A percentile compares a stretch with the other conserved stretches of the same genome.
Conservation (phyloP, 2,888 invertebrate species). For the Digitonthophagus gazella region DNA sequence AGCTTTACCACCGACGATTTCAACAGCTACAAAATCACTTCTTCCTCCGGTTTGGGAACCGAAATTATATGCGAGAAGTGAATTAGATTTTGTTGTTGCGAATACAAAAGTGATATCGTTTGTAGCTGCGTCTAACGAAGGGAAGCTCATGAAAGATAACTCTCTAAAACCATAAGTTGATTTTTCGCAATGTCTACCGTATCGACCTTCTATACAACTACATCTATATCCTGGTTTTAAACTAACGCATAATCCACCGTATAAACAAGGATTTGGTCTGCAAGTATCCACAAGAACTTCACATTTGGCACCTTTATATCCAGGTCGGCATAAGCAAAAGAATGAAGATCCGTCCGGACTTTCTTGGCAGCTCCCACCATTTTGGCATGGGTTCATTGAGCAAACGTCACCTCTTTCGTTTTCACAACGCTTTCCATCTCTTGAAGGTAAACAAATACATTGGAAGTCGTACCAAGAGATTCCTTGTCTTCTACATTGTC, state of each 20-base stretch:
- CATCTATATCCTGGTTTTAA: conserved; percentile 85
- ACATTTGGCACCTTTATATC: conserved; percentile 88
- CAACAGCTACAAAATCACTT: conserved; percentile 90
- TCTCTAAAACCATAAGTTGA: conserved; percentile 87
- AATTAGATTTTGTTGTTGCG: conserved; percentile 83
- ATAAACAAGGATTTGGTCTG: conserved; percentile 87
- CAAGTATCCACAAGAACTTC: conserved; percentile 88
- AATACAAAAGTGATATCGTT: conserved; percentile 90
- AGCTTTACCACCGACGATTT: conserved; percentile 79
- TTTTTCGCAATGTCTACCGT: conserved; percentile 88
- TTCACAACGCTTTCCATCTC: conserved; percentile 83
- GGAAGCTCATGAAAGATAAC: conserved; percentile 86
- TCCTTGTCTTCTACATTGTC: conserved; percentile 79
- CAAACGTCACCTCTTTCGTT: conserved; percentile 81
- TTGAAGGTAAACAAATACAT: conserved; percentile 74
- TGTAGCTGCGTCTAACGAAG: conserved; percentile 79
- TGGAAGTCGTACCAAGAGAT: conserved; percentile 65
- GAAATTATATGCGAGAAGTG: conserved; percentile 88
- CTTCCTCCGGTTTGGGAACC: conserved; percentile 84
- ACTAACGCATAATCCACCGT: conserved; percentile 85
- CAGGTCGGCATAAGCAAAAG: conserved; percentile 89
- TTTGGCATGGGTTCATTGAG: conserved; percentile 81
- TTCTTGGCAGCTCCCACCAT: conserved; percentile 88
- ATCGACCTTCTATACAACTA: conserved; percentile 83
- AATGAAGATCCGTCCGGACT: conserved; percentile 84